phyloP scores from a whole-genome alignment of 2,113 vertebrate species.

The Pseudopipra pipra region DNA sequence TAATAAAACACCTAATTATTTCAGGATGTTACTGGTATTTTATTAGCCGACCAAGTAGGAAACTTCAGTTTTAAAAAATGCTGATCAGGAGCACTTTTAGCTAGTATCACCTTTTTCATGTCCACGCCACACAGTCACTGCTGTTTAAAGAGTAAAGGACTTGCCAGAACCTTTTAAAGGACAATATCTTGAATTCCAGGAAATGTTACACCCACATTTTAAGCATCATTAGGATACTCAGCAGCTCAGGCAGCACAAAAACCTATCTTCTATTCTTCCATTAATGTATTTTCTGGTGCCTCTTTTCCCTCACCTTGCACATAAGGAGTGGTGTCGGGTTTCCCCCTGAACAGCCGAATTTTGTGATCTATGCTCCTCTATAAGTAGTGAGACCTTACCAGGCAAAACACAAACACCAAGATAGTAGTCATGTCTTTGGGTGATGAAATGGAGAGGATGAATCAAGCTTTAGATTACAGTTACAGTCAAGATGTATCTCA shows the following conservation, averaged over 20 bases:
- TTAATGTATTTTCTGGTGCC: neutral
- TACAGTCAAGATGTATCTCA: neutral
- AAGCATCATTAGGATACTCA: neutral
- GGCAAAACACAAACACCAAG: neutral
- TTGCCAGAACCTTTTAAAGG: neutral
- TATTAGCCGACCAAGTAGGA: neutral
- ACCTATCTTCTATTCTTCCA: neutral
- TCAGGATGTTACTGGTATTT: neutral
- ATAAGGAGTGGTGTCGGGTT: neutral
- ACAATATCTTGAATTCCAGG: neutral
- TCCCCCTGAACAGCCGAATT: neutral
- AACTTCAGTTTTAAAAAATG: neutral
- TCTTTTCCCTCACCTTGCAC: neutral
- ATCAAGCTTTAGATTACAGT: neutral
- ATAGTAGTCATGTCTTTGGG: neutral
- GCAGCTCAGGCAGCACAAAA: neutral
- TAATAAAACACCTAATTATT: neutral
- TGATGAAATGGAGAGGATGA: neutral
- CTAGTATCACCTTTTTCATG: neutral
- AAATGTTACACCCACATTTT: neutral
- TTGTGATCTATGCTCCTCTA: neutral
- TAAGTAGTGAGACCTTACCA: neutral
- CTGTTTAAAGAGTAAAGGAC: neutral
- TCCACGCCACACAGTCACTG: neutral
- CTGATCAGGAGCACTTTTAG: neutral